phyloP scores from a whole-genome alignment of 2,113 vertebrate genomes.

The Carettochelys insculpta region DNA sequence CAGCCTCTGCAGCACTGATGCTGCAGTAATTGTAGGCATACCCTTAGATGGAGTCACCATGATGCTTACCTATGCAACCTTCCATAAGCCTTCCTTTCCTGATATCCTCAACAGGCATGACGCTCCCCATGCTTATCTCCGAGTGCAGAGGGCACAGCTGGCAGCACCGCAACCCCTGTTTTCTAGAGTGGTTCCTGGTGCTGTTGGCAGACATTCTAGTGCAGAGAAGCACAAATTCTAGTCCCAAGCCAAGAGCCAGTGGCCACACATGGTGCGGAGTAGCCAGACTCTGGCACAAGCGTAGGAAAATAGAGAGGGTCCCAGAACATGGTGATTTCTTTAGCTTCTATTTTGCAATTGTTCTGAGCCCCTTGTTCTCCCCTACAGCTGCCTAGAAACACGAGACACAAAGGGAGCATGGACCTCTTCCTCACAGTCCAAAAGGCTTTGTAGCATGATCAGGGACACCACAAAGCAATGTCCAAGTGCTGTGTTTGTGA shows the following conservation, averaged over 20 bases:
- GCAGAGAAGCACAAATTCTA: background rate
- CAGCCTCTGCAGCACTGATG: too few species aligned
- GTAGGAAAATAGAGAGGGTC: accelerated
- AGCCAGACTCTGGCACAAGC: background rate
- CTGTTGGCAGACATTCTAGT: background rate
- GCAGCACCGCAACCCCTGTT: background rate
- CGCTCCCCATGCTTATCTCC: background rate
- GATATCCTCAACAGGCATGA: background rate
- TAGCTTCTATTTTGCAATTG: background rate
- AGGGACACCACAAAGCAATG: constrained; percentile 5
- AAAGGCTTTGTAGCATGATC: background rate
- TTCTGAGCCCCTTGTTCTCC: background rate
- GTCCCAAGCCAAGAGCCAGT: background rate
- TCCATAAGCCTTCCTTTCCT: background rate
- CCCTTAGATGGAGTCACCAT: background rate
- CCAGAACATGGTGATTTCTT: background rate
- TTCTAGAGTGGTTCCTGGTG: accelerated
- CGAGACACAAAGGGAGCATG: background rate
- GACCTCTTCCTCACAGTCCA: background rate
- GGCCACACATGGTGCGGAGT: background rate
- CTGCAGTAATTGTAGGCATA: too few species aligned
- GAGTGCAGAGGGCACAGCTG: background rate
- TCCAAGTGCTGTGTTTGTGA: constrained; percentile 53
- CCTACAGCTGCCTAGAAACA: background rate
- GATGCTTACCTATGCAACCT: background rate